Base-by-base conservation (phyloP, 2,113 vertebrate genomes). In the Sapayoa aenigma region DNA sequence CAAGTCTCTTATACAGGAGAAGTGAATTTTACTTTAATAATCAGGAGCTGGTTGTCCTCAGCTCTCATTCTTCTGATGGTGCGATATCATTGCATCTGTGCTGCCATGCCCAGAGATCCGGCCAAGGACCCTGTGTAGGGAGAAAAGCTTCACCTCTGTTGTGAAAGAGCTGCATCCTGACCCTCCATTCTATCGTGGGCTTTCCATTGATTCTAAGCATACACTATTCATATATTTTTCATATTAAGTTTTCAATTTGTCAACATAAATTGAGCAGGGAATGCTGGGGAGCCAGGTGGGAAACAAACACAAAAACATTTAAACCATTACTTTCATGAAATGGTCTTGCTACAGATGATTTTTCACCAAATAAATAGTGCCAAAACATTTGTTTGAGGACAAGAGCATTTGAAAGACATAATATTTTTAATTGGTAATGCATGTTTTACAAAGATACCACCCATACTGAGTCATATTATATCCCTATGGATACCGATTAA, bases 211-310 rank as follows among this genome's bases (percentile, higher is more conserved):
- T 53, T 91, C 41, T 67, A 18, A 49, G 17, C 14, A 35, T 41
- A 31, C 65, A 39, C 8, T n/a, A n/a, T n/a, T n/a, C n/a, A n/a
- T 18, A 7, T 25, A 9, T 46, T 66, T 73, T 73, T 66, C 16
- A 18, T n/a, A 72, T n/a, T 37, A 65, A 42, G 27, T 33, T 72
- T 27, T 33, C 20, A n/a, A 33, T 39, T 37, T 21, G 28, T 60
- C 72, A 59, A 46, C 5, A 44, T 37, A 28, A 50, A 66, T 11
- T 0, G 2, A 27, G 11, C 31, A 6, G 6, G 15, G 9, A 16
- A 58, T 18, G 17, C 9, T 30, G 6, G 4, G 16, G 27, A 12
- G 1, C 0, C 12, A 15, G 14, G 42, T 6, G 14, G 42, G 42
- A 44, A 79, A 46, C 35, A 59, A 27, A 7, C 62, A 46, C 19